A percentile compares a stretch with the other conserved stretches of the same genome.
These are phyloP conservation scores for Ctena decussata DNA, from an alignment of 2,888 invertebrate species.

Conservation along the genomic window DNA sequence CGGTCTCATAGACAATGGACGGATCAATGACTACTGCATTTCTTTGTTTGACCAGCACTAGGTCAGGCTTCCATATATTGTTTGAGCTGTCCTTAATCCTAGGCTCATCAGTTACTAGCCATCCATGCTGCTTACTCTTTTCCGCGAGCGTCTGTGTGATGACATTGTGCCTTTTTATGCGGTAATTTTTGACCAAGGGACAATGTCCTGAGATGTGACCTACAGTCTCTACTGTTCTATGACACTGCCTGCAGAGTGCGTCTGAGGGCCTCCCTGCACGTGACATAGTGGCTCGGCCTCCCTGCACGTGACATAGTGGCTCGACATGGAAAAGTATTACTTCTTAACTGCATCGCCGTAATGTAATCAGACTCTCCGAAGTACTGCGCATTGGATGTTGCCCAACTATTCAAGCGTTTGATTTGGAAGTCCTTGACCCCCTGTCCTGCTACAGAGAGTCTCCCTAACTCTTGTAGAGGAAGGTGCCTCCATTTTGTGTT, in stretches of 20 bases:
- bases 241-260: too few species aligned
- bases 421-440: not conserved
- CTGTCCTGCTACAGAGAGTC: not conserved
- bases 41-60: not conserved
- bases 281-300: too few species aligned
- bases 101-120: conserved; percentile 9
- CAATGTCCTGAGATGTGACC: conserved; percentile 50
- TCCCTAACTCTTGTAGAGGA: not conserved
- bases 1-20: conserved; percentile 20
- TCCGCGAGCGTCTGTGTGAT: not conserved
- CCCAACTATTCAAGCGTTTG: too few species aligned
- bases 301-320: too few species aligned
- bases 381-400: not conserved
- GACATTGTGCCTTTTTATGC: conserved; percentile 39
- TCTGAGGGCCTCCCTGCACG: too few species aligned
- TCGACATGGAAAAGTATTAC: too few species aligned
- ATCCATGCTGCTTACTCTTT: not conserved
- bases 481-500: not conserved
- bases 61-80: not conserved
- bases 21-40: conserved; percentile 18
- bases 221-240: conserved; percentile 25
- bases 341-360: conserved; percentile 14
- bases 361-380: conserved; percentile 25
- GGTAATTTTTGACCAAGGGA: too few species aligned
- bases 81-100: not conserved